A percentile compares a stretch with the other conserved stretches of the same genome.
These are phyloP conservation scores for Parnassius glacialis DNA, from an alignment of 2,888 invertebrate genomes.

Conservation along the genomic window DNA sequence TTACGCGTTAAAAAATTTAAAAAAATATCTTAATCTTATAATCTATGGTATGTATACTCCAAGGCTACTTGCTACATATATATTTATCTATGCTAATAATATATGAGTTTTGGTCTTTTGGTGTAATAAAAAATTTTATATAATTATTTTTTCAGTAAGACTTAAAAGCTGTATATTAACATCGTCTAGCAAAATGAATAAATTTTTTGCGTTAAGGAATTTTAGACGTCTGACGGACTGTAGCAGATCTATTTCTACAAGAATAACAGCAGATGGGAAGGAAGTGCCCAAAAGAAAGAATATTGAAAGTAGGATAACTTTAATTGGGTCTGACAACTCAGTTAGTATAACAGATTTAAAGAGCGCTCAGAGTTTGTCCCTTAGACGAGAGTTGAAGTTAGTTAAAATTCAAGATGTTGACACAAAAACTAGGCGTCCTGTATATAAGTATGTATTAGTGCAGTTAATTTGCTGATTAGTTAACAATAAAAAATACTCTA, in stretches of 20 bases:
- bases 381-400: conserved; percentile 84
- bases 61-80: too few relatives aligned
- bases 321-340: conserved; percentile 81
- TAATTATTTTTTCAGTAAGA: too few relatives aligned
- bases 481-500: too few relatives aligned
- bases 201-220: conserved; percentile 45
- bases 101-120: too few relatives aligned
- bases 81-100: too few relatives aligned
- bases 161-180: too few relatives aligned
- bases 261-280: conserved; percentile 65
- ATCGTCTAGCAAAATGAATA: conserved; percentile 45
- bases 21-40: too few relatives aligned
- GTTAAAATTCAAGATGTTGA: conserved; percentile 85
- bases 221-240: conserved; percentile 46
- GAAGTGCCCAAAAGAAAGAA: conserved; percentile 66
- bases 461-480: neutral
- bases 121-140: too few relatives aligned
- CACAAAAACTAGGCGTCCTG: conserved; percentile 83
- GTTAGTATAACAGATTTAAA: conserved; percentile 83
- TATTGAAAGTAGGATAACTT: conserved; percentile 81
- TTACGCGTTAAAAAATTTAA: too few relatives aligned
- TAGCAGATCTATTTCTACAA: conserved; percentile 47
- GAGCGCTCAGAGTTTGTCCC: conserved; percentile 85
- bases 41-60: too few relatives aligned
- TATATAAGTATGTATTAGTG: conserved; percentile 80